Percentiles rank a stretch among this genome's conserved stretches.
phyloP scores from a whole-genome alignment of 2,797 vertebrate genomes.

The Sebastes hubbsi region DNA sequence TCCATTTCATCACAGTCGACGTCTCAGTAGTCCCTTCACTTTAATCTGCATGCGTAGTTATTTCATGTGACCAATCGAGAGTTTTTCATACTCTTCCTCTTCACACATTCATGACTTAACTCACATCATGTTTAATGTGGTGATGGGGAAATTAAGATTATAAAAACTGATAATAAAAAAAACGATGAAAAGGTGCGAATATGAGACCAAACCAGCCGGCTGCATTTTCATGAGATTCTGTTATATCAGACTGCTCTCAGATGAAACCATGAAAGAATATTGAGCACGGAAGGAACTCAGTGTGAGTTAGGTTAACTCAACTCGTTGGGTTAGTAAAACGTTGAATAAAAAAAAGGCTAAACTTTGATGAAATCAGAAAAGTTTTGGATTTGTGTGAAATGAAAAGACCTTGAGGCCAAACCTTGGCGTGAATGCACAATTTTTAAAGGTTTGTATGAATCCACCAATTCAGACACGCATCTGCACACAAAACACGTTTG shows the following conservation, averaged over 20 bases:
- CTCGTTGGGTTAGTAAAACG: neutral
- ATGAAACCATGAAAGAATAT: slow-evolving; percentile 4
- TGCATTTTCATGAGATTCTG: slow-evolving; percentile 8
- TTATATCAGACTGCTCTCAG: slow-evolving; percentile 13
- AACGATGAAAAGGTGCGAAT: neutral
- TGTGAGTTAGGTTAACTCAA: neutral
- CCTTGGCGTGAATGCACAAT: neutral
- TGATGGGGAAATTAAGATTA: neutral
- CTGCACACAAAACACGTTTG: neutral
- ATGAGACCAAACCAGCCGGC: neutral
- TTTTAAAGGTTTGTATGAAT: neutral
- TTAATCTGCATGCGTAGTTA: slow-evolving; percentile 5
- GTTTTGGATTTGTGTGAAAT: neutral
- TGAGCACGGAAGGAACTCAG: neutral
- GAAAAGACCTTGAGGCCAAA: neutral
- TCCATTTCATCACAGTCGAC: neutral
- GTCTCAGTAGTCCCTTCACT: neutral
- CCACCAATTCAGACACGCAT: neutral
- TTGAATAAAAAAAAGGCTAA: neutral
- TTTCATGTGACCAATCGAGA: neutral
- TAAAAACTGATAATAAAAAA: neutral
- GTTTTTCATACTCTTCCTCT: neutral
- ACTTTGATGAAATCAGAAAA: neutral
- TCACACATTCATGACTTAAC: neutral
- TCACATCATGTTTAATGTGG: neutral